Percentiles rank a stretch among this genome's conserved stretches.
Conservation (phyloP, 2,888 invertebrate species). For the Autographa pulchrina region DNA sequence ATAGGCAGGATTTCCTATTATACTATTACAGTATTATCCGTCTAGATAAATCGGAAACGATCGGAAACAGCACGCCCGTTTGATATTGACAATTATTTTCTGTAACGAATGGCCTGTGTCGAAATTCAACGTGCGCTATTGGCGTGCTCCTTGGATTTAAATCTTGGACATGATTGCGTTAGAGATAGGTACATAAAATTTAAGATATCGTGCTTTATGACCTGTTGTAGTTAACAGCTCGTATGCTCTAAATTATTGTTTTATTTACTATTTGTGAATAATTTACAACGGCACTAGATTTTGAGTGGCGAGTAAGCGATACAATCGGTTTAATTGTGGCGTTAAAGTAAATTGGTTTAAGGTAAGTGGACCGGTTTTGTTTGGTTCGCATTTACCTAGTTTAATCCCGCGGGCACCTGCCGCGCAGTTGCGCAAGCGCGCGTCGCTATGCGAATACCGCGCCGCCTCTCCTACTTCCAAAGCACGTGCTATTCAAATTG, state of each 20-base stretch:
- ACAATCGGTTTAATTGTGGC: constrained; percentile 51
- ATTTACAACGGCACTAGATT: constrained; percentile 61
- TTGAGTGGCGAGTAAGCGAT: constrained; percentile 55
- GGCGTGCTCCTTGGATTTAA: constrained; percentile 73
- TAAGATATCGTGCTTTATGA: constrained; percentile 56
- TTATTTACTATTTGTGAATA: constrained; percentile 50
- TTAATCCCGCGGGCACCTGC: constrained; percentile 74
- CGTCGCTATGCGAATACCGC: constrained; percentile 44
- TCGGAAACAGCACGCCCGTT: constrained; percentile 74
- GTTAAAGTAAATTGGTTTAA: constrained; percentile 43
- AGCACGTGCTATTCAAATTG: constrained; percentile 70
- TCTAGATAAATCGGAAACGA: constrained; percentile 77
- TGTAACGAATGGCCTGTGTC: constrained; percentile 75
- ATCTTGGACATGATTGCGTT: constrained; percentile 72
- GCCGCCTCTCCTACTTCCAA: constrained; percentile 49
- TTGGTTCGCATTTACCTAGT: constrained; percentile 59
- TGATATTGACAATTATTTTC: constrained; percentile 82
- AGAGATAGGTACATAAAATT: constrained; percentile 60
- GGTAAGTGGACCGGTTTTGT: constrained; percentile 48
- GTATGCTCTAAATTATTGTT: constrained; percentile 57
- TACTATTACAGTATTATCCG: constrained; percentile 71
- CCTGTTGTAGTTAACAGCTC: constrained; percentile 44
- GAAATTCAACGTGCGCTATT: constrained; percentile 69
- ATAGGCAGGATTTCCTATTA: constrained; percentile 79
- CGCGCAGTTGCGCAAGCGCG: constrained; percentile 63